Percentiles rank a stretch among this genome's conserved stretches.
These are phyloP conservation scores for Terebella lapidaria DNA, from an alignment of 2,888 invertebrate species.

Conservation along the genomic window DNA sequence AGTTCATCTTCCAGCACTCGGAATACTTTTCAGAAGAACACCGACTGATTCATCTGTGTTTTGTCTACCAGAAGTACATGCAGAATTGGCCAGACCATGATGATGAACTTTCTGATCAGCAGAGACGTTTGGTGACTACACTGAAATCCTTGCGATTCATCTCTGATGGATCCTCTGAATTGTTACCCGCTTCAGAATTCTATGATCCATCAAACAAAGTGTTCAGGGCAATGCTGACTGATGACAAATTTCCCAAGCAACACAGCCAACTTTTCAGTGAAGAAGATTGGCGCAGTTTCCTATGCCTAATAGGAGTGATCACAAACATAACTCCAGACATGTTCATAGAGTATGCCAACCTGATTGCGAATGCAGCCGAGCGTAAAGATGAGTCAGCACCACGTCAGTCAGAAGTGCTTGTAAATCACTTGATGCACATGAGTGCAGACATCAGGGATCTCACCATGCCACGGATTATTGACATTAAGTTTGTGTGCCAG, in stretches of 20 bases:
- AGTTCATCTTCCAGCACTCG: conserved; percentile 29
- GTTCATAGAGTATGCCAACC: conserved; percentile 18
- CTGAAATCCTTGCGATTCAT: conserved; percentile 23
- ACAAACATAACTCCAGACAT: conserved; percentile 18
- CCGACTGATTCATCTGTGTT: conserved; percentile 21
- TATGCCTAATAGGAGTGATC: conserved; percentile 19
- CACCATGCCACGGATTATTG: conserved; percentile 11
- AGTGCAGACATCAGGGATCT: conserved; percentile 7
- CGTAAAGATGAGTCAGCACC: conserved; percentile 8
- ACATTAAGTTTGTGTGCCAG: conserved; percentile 18
- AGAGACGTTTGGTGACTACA: conserved; percentile 16
- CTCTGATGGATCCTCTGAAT: conserved; percentile 19
- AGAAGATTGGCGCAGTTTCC: conserved; percentile 20
- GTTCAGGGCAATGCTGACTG: conserved; percentile 28
- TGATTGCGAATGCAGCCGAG: conserved; percentile 17
- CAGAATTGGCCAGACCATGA: conserved; percentile 2
- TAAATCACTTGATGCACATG: conserved; percentile 19
- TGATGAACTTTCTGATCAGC: conserved; percentile 5
- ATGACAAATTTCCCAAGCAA: conserved; percentile 23
- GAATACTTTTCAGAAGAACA: conserved; percentile 24
- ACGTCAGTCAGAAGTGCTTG: conserved; percentile 17
- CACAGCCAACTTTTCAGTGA: conserved; percentile 15
- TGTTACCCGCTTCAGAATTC: conserved; percentile 25
- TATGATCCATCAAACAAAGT: conserved; percentile 27
- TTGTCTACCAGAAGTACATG: conserved; percentile 21